Evolutionary conservation across 2,888 invertebrate species (phyloP), one percentile per base, ranked within the genome.

Genomic region (Spialia ferax): DNA sequence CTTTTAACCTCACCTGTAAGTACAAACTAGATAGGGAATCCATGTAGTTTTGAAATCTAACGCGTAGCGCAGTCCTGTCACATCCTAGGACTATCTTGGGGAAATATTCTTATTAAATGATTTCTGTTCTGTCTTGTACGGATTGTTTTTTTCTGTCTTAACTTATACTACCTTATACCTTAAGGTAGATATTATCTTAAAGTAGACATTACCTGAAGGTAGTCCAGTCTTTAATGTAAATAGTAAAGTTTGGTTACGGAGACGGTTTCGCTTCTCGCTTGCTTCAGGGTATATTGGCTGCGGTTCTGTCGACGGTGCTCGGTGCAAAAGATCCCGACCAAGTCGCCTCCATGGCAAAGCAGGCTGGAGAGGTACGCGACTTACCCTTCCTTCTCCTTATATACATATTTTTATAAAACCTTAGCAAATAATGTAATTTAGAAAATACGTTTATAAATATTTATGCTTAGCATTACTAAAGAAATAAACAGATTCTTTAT

Each of bases 341-440:
- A 95, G 97, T 97, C 93, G 96, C 97, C 95, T 96, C 96, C 94
- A 97, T 98, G 97, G 98, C 98, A 94, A 98, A 97, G 95, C 98
- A 98, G 94, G 97, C 98, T 93, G 97, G 97, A 94, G 97, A 98
- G 97, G 98, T 98, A 96, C 95, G 97, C 95, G 89, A 80, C 83
- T 86, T 85, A 84, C 83, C 90, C 86, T 87, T 87, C 89, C 90
- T 86, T 60, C 42, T 60, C 66, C 60, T 66, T 60, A 29, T 26
- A 38, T 38, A 50, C 13, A 63, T 45, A 54, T 54, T 54, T 54
- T 57, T 35, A 13, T 59, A 42, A 56, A 22, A 48, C 29, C 56
- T 42, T 42, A 32, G n/a, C 57, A 52, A 38, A 20, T 38, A 35
- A 45, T 62, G 59, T 70, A 68, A 56, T 15, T n/a, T 15, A 68